phyloP scores from a whole-genome alignment of 2,888 invertebrate species.

The Pachymerium ferrugineum region DNA sequence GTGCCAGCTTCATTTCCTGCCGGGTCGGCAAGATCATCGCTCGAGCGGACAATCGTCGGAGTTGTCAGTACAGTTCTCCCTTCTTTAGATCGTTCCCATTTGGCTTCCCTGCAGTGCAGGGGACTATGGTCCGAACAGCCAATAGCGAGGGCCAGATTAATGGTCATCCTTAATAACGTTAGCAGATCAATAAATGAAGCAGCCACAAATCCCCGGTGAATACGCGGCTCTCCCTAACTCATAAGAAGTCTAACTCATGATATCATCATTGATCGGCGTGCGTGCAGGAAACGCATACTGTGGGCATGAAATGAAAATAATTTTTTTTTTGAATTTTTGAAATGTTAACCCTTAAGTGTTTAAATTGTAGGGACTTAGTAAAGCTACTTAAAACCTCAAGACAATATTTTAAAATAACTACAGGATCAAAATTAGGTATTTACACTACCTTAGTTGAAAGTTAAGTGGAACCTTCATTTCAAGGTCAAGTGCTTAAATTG shows the following conservation, averaged over 20 bases:
- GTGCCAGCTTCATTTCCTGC: constrained; percentile 22
- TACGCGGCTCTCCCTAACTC: not conserved
- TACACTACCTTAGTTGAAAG: too few relatives aligned
- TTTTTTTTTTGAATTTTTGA: too few relatives aligned
- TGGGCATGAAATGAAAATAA: too few relatives aligned
- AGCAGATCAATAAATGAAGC: constrained; percentile 27
- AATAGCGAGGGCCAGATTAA: constrained; percentile 17
- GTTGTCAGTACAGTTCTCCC: not conserved
- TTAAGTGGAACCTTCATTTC: too few relatives aligned
- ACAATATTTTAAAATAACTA: too few relatives aligned
- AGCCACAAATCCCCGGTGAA: constrained; percentile 23
- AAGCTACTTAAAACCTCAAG: too few relatives aligned
- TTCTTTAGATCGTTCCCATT: not conserved
- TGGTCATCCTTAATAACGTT: constrained; percentile 27
- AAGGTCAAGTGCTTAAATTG: too few relatives aligned
- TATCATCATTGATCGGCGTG: constrained; percentile 7
- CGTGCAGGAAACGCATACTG: too few relatives aligned
- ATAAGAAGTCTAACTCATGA: constrained; percentile 12
- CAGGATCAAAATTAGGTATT: too few relatives aligned
- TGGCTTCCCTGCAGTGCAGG: not conserved
- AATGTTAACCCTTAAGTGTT: too few relatives aligned
- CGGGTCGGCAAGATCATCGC: constrained; percentile 15
- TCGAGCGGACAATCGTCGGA: constrained; percentile 19
- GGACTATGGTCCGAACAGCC: not conserved
- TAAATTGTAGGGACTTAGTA: too few relatives aligned